Evolutionary conservation across 2,888 invertebrate genomes (phyloP).

Genomic region (Craniophora ligustri): DNA sequence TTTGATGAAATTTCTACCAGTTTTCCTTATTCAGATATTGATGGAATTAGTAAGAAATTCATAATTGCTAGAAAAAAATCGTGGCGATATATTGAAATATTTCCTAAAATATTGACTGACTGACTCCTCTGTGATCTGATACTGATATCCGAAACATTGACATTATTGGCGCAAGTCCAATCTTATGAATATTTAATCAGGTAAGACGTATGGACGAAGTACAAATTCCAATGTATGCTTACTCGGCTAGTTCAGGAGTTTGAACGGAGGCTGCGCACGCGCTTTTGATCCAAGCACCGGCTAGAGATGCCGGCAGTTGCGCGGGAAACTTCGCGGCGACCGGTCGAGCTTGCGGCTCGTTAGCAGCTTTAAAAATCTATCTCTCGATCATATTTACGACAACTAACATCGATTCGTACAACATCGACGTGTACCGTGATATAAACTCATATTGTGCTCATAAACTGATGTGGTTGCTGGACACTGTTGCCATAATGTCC

Average conservation of each 20-base stretch:
- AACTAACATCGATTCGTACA: conserved; percentile 60
- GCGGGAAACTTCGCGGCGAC: conserved; percentile 79
- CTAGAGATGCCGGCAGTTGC: conserved; percentile 77
- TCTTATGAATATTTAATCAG: conserved; percentile 36
- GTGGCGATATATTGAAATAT: conserved; percentile 4
- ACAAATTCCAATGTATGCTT: conserved; percentile 51
- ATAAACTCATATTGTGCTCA: conserved; percentile 62
- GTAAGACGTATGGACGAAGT: conserved; percentile 56
- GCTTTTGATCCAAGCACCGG: conserved; percentile 68
- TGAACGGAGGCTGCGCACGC: conserved; percentile 77
- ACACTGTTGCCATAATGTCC: conserved; percentile 64
- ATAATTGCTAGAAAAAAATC: conserved; percentile 11
- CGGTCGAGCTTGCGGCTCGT: conserved; percentile 66
- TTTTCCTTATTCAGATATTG: conserved; percentile 47
- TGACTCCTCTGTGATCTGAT: not conserved
- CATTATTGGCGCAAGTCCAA: conserved; percentile 48
- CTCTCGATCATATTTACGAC: conserved; percentile 84
- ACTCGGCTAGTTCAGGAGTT: conserved; percentile 62
- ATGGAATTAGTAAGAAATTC: not conserved
- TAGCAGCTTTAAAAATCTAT: conserved; percentile 56
- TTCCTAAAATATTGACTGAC: conserved; percentile 10
- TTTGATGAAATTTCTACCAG: conserved; percentile 64
- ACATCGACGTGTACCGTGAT: conserved; percentile 65
- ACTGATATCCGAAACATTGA: conserved; percentile 27
- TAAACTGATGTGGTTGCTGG: conserved; percentile 64